These are phyloP conservation scores for Montifringilla adamsi DNA, from an alignment of 2,113 vertebrate genomes.

Conservation along the genomic window DNA sequence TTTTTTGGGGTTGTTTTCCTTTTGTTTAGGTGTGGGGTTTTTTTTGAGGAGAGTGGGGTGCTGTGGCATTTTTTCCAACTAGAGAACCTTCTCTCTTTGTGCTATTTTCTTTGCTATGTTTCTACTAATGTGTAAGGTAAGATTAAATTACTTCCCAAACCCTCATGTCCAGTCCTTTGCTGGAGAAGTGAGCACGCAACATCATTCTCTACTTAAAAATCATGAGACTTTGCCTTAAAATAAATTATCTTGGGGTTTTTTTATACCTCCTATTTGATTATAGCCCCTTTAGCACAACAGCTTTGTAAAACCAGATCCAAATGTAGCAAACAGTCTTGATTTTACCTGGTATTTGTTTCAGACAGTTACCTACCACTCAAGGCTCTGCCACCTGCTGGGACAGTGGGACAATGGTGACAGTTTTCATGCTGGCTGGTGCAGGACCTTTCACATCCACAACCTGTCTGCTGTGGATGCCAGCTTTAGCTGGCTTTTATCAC, in stretches of 20 bases:
- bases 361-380: neutral
- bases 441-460: neutral
- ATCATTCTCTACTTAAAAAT: neutral
- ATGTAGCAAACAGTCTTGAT: neutral
- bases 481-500: neutral
- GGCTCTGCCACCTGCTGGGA: neutral
- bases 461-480: neutral
- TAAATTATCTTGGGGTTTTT: neutral
- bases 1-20: neutral
- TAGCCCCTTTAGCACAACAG: neutral
- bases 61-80: neutral
- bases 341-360: neutral
- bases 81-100: neutral
- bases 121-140: neutral
- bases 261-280: neutral
- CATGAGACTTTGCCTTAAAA: neutral
- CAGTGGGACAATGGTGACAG: neutral
- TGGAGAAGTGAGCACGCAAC: neutral
- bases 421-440: neutral
- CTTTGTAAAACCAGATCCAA: neutral
- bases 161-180: neutral
- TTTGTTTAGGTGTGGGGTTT: neutral
- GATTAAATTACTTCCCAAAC: neutral
- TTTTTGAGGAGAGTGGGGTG: too few relatives aligned
- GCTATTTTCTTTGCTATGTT: neutral